Base-by-base conservation (phyloP, 2,113 vertebrate genomes). In the Amphiprion percula region DNA sequence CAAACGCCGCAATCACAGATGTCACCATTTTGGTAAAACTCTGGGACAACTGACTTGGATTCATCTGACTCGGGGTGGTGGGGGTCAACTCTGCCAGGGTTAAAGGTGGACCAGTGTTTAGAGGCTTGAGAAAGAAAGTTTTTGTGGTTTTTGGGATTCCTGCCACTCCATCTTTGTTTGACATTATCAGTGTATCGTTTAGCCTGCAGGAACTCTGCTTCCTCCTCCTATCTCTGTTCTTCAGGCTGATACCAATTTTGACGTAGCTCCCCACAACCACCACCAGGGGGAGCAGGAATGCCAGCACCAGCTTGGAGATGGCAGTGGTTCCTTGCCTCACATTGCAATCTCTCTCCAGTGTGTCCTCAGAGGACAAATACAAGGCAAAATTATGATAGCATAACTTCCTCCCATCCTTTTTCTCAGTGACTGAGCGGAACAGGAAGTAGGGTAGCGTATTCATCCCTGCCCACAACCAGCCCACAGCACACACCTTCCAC, bases 11-110 rank as follows among this genome's bases (percentile, higher is more conserved):
- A 0, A 98, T 96, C 58, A 98, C 96, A 65, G 93, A 93, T 50
- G 95, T 41, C 0, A 98, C 96, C 91, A 97, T 96, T 79, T 94
- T 97, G 82, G 95, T 96, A 74, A 97, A 97, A 68, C 96, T 95
- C 60, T 89, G 94, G 59, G 94, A 95, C 1, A 93, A 56, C 69
- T 55, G 83, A 46, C 62, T 74, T 10, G 12, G 68, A 69, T 0
- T 70, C n/a, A 55, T 41, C 0, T 49, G 52, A 64, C 49, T 72
- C 1, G 72, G 19, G 1, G 15, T 41, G 11, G 52, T 59, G 11
- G 73, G 46, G 12, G 82, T 79, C 8, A 28, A 4, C 5, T 72
- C 52, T 23, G 56, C 63, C 1, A 33, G 15, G n/a, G 52, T 39
- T 17, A 23, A 10, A 9, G 66, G 24, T n/a, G 28, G 58, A 4